Conservation (phyloP, 1,140 invertebrate species). For the Drosophila parvula region DNA sequence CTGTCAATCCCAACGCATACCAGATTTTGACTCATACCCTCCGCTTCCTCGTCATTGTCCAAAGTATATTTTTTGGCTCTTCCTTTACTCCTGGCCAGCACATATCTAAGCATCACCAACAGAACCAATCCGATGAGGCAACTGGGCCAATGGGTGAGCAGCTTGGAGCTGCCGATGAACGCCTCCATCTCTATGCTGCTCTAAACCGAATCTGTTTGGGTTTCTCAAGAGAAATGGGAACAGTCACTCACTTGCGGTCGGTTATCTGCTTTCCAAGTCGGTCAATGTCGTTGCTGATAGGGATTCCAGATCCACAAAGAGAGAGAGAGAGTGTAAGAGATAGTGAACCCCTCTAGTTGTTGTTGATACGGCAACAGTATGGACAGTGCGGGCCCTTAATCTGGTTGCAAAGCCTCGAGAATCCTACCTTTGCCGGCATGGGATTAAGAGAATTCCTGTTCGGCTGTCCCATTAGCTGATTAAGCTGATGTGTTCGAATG, state of each 20-base stretch:
- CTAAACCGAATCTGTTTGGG: constrained; percentile 5
- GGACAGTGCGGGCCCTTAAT: constrained; percentile 21
- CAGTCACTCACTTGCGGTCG: background rate
- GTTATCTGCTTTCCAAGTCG: constrained; percentile 41
- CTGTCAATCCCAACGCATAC: background rate
- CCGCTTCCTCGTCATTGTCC: constrained; percentile 37
- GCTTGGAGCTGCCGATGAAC: constrained; percentile 51
- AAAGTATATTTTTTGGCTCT: background rate
- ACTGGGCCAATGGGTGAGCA: constrained; percentile 57
- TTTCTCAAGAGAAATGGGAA: constrained; percentile 18
- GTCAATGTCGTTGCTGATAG: constrained; percentile 48
- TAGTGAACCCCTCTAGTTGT: background rate
- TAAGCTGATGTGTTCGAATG: background rate
- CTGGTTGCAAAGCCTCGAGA: background rate
- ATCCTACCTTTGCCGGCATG: background rate
- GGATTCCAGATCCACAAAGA: background rate
- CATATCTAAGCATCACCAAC: constrained; percentile 21
- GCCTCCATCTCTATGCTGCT: constrained; percentile 52
- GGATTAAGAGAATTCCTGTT: background rate
- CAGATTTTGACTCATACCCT: constrained; percentile 23
- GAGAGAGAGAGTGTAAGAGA: background rate
- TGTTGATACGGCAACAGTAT: constrained; percentile 28
- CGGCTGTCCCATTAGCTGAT: background rate
- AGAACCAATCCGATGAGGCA: constrained; percentile 36
- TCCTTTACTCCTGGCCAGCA: background rate